Conservation (phyloP, 2,797 vertebrate genomes). For the Gobionotothen gibberifrons region DNA sequence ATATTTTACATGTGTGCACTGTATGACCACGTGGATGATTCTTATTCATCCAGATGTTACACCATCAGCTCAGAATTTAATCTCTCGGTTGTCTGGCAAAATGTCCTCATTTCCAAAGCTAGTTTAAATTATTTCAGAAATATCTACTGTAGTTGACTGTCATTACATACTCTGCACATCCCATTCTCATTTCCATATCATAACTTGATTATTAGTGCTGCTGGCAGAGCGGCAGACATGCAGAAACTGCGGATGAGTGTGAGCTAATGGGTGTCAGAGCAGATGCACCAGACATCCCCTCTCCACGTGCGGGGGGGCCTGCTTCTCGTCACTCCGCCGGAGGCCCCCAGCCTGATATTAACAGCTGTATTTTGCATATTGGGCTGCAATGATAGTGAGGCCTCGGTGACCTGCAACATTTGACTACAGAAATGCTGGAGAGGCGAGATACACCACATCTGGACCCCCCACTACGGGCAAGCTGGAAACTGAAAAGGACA, state of each 20-base stretch:
- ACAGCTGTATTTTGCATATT: conserved; percentile 70
- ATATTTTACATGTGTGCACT: background rate
- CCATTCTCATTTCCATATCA: conserved; percentile 65
- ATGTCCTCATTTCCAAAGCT: conserved; percentile 20
- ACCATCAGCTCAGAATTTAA: conserved; percentile 21
- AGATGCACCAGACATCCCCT: conserved; percentile 48
- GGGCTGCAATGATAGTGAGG: conserved; percentile 40
- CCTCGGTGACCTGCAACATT: conserved; percentile 50
- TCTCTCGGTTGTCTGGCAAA: conserved; percentile 14
- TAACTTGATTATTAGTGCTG: conserved; percentile 63
- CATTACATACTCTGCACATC: conserved; percentile 39
- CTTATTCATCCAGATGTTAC: conserved; percentile 27
- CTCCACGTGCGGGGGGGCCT: conserved; percentile 12
- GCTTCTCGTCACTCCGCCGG: conserved; percentile 33
- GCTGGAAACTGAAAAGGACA: conserved; percentile 40
- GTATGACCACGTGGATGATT: conserved; percentile 9
- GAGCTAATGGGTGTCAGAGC: conserved; percentile 57
- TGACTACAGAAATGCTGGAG: conserved; percentile 46
- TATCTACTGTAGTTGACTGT: conserved; percentile 49
- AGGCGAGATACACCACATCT: conserved; percentile 41
- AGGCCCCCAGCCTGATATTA: conserved; percentile 47
- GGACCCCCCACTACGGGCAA: conserved; percentile 48
- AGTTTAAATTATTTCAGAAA: conserved; percentile 47
- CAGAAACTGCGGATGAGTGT: conserved; percentile 54
- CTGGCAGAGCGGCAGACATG: conserved; percentile 55